phyloP scores from a whole-genome alignment of 2,888 invertebrate genomes.

The Macrophya annulata region DNA sequence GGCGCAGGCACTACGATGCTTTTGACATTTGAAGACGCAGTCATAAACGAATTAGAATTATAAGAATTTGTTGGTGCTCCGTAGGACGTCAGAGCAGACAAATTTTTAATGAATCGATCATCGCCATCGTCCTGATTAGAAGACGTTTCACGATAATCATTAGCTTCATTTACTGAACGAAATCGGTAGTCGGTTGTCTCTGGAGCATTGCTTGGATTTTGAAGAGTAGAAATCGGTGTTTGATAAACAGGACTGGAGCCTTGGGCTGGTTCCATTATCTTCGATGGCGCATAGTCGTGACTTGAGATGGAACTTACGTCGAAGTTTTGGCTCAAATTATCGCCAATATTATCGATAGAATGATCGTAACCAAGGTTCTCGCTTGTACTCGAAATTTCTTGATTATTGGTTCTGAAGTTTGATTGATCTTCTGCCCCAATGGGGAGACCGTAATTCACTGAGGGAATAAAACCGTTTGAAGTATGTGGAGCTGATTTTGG shows the following conservation, averaged over 20 bases:
- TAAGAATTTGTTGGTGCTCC: constrained; percentile 54
- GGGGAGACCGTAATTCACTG: constrained; percentile 1
- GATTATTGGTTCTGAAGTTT: background rate
- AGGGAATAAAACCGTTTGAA: constrained; percentile 17
- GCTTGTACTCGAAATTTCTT: background rate
- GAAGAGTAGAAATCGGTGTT: background rate
- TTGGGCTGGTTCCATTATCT: background rate
- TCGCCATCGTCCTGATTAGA: constrained; percentile 28
- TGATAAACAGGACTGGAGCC: constrained; percentile 37
- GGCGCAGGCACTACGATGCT: background rate
- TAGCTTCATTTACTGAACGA: background rate
- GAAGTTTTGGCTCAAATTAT: constrained; percentile 1
- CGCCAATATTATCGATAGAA: background rate
- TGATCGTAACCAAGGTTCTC: background rate
- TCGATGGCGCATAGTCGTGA: constrained; percentile 23
- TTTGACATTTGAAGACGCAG: constrained; percentile 44
- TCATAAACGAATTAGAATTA: background rate
- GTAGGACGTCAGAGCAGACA: constrained; percentile 53
- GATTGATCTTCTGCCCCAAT: background rate
- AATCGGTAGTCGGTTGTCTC: constrained; percentile 1
- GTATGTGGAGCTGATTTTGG: constrained; percentile 4
- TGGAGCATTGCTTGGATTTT: constrained; percentile 38
- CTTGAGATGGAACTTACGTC: background rate
- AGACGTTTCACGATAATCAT: constrained; percentile 20
- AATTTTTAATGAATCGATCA: constrained; percentile 8